phyloP scores from a whole-genome alignment of 2,797 vertebrate species.

The Diplodus puntazzo region DNA sequence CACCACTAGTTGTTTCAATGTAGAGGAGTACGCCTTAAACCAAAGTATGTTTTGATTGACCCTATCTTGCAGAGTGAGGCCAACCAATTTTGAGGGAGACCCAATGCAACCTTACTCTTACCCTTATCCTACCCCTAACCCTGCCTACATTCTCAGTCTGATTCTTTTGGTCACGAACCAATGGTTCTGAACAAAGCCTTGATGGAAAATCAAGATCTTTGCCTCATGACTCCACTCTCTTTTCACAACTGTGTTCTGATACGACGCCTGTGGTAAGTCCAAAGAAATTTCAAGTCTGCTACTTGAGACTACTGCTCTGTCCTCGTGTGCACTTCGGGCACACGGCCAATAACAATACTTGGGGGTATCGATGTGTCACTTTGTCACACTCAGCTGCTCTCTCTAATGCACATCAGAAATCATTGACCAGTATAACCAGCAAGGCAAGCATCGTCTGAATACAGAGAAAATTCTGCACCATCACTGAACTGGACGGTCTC shows the following conservation, averaged over 20 bases:
- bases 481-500: not conserved
- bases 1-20: not conserved
- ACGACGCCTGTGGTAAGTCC: not conserved
- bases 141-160: not conserved
- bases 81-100: not conserved
- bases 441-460: not conserved
- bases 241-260: not conserved
- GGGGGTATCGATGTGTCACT: not conserved
- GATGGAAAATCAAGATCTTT: conserved; percentile 3
- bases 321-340: not conserved
- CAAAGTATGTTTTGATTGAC: not conserved
- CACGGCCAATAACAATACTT: not conserved
- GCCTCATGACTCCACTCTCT: not conserved
- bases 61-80: not conserved
- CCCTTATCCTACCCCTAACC: too few species aligned
- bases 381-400: conserved; percentile 8
- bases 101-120: too few species aligned
- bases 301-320: not conserved
- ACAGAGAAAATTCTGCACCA: not conserved
- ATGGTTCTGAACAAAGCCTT: not conserved
- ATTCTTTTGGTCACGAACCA: conserved; percentile 16
- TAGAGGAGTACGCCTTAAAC: not conserved
- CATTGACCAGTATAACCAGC: not conserved
- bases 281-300: not conserved
- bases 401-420: conserved; percentile 12